A percentile compares a stretch with the other conserved stretches of the same genome.
These are phyloP conservation scores for Sebastes nivosus DNA, from an alignment of 2,797 vertebrate genomes.

Conservation along the genomic window DNA sequence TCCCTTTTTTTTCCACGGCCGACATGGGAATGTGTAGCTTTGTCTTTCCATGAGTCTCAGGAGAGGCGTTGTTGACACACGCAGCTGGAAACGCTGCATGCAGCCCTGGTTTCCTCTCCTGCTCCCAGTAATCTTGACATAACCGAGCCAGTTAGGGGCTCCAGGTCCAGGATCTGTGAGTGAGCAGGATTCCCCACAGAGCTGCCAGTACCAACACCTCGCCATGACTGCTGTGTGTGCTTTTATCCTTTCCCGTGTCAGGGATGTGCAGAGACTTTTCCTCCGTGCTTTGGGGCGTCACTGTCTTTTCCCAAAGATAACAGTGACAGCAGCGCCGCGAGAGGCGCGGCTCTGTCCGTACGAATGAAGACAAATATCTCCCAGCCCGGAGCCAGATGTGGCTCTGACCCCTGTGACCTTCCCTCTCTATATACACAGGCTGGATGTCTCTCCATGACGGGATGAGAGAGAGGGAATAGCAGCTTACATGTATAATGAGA, in stretches of 20 bases:
- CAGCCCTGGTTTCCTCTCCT: constrained; percentile 24
- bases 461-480: constrained; percentile 11
- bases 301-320: constrained; percentile 47
- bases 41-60: constrained; percentile 51
- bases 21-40: constrained; percentile 40
- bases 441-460: constrained; percentile 10
- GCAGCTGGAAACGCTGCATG: constrained; percentile 34
- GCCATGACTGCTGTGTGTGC: not conserved
- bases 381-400: constrained; percentile 68
- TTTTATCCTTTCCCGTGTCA: constrained; percentile 8
- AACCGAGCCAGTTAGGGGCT: not conserved
- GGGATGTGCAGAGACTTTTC: not conserved
- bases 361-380: constrained; percentile 55
- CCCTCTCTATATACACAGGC: not conserved
- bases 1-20: not conserved
- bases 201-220: constrained; percentile 42
- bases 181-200: constrained; percentile 1
- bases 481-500: constrained; percentile 53
- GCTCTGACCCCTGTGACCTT: constrained; percentile 47
- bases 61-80: constrained; percentile 51
- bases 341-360: constrained; percentile 35
- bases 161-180: not conserved
- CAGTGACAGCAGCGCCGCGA: constrained; percentile 35
- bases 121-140: constrained; percentile 27
- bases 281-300: constrained; percentile 27